Base-by-base conservation (phyloP, 2,797 vertebrate species). In the Paratrypauchen microcephalus region DNA sequence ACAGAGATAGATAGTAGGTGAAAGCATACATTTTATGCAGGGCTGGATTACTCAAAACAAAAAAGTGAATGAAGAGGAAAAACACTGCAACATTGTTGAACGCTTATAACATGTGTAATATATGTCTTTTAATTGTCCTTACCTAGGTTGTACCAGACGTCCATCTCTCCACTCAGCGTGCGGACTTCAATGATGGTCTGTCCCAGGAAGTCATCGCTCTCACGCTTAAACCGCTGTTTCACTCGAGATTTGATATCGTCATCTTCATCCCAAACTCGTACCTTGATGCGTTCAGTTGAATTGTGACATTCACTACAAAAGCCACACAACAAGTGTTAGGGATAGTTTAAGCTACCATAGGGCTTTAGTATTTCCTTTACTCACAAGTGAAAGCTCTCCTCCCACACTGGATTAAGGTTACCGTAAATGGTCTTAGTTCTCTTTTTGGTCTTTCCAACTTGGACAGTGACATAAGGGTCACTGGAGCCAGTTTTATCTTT, bases 111-210 rank as follows among this genome's bases (percentile, higher is more conserved):
- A 50, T 19, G 48, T n/a, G 19, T 50, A n/a, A 50, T 50, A 1
- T 19, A 8, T 21, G 7, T 21, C 19, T n/a, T 21, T 21, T n/a
- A 52, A n/a, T n/a, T 50, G 48, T 13, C 39, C 83, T 94, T 85
- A 98, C 97, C 97, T 15, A 99, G 91, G 80, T 98, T 99, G 92
- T 99, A 98, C 97, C 97, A 99, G 68, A 99, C 97, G 8, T 99
- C 97, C 97, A 99, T 99, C 90, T 99, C 97, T 68, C 97, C 97
- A 0, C 97, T 98, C 75, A 98, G 94, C 0, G 97, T 99, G 74
- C 97, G 95, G 59, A 99, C 97, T 86, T 99, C 97, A 0, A 99
- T 99, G 90, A 99, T 99, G 0, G 97, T 99, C 85, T 99, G 97
- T 13, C 97, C 97, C 79, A 99, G 86, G 82, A 99, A 99, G 85